A percentile compares a stretch with the other conserved stretches of the same genome.
These are phyloP conservation scores for Phocoena phocoena DNA, from an alignment of 2,113 vertebrate genomes.

Conservation along the genomic window DNA sequence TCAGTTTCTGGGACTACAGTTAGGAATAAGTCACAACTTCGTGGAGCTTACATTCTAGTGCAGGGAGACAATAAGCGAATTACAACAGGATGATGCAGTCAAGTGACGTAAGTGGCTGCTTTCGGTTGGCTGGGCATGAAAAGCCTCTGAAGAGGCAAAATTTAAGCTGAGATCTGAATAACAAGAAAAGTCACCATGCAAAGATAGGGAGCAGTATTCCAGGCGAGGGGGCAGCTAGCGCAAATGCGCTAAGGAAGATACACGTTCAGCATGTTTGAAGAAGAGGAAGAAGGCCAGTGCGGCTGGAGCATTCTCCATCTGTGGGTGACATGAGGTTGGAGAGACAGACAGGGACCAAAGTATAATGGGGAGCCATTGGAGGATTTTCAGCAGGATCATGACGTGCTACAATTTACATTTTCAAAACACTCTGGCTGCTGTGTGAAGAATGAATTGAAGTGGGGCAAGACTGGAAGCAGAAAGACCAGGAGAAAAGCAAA, in stretches of 20 bases:
- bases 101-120: neutral
- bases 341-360: neutral
- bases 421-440: neutral
- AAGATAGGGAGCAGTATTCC: neutral
- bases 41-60: neutral
- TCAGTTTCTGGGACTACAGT: neutral
- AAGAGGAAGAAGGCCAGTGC: neutral
- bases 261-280: neutral
- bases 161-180: conserved; percentile 17
- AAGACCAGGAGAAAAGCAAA: neutral
- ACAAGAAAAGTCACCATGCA: neutral
- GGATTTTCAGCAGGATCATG: conserved; percentile 23
- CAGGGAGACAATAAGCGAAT: neutral
- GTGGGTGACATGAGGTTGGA: neutral
- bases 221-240: neutral
- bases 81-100: neutral
- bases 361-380: neutral
- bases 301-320: neutral
- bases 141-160: neutral
- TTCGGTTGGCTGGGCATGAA: neutral
- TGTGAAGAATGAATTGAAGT: neutral
- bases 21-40: neutral
- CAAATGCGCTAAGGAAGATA: neutral
- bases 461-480: neutral
- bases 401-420: conserved; percentile 8